These are phyloP conservation scores for Gonioctena quinquepunctata DNA, from an alignment of 1,140 invertebrate genomes.

Conservation along the genomic window DNA sequence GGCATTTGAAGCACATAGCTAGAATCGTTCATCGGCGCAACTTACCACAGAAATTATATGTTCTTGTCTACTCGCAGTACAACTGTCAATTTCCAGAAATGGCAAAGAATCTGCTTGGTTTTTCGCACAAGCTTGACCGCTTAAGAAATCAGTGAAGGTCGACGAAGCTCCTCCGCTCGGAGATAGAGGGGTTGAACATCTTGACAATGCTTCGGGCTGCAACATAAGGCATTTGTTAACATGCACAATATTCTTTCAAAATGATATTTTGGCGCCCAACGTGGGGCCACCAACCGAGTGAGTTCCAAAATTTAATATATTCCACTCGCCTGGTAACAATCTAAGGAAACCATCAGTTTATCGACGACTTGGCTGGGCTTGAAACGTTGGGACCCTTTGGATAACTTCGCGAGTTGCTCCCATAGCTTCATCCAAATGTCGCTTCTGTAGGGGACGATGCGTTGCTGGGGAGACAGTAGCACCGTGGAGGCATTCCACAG, in stretches of 20 bases:
- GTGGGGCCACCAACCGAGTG: neutral
- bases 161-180: slow-evolving; percentile 62
- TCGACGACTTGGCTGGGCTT: slow-evolving; percentile 71
- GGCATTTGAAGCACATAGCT: neutral
- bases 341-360: slow-evolving; percentile 74
- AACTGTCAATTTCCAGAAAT: slow-evolving; percentile 81
- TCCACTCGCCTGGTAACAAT: slow-evolving; percentile 71
- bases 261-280: neutral
- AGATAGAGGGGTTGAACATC: slow-evolving; percentile 80
- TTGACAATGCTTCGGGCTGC: slow-evolving; percentile 79
- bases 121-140: slow-evolving; percentile 48
- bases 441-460: slow-evolving; percentile 74
- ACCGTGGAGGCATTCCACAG: slow-evolving; percentile 81
- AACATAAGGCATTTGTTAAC: no score
- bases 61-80: slow-evolving; percentile 83
- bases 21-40: slow-evolving; percentile 12
- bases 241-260: no score
- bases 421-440: slow-evolving; percentile 83
- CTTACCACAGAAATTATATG: slow-evolving; percentile 81
- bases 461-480: slow-evolving; percentile 78
- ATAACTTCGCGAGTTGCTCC: slow-evolving; percentile 66
- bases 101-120: slow-evolving; percentile 65
- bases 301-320: neutral
- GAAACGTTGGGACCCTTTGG: slow-evolving; percentile 66
- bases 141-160: slow-evolving; percentile 59